A percentile compares a stretch with the other conserved stretches of the same genome.
Conservation (phyloP, 2,888 invertebrate species). For the Thyatira batis region DNA sequence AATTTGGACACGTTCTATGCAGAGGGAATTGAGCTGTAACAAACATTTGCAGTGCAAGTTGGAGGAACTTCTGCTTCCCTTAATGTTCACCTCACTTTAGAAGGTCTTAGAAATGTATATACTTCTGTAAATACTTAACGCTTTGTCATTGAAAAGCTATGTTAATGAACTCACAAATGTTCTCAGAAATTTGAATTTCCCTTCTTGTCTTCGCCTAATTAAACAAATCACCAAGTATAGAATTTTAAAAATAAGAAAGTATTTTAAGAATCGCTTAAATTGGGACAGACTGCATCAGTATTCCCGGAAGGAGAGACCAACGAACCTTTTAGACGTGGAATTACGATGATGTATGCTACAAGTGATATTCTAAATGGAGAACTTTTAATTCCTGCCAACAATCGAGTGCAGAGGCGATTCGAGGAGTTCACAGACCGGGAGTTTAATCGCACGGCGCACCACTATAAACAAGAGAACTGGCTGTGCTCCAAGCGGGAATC, state of each 20-base stretch:
- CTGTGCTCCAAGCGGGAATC: conserved; percentile 47
- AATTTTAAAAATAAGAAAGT: not conserved
- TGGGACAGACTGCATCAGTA: not conserved
- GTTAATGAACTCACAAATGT: too few relatives aligned
- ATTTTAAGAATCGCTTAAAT: not conserved
- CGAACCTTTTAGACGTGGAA: conserved; percentile 31
- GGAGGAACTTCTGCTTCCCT: not conserved
- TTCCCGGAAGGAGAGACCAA: conserved; percentile 27
- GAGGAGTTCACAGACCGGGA: conserved; percentile 47
- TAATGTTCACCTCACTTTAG: not conserved
- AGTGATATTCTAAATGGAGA: conserved; percentile 36
- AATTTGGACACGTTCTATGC: not conserved
- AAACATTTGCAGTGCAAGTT: not conserved
- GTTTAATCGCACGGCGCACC: conserved; percentile 28
- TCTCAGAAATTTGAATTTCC: too few relatives aligned
- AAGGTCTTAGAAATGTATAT: not conserved
- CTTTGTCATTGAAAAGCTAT: not conserved
- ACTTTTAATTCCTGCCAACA: conserved; percentile 41
- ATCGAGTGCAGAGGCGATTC: conserved; percentile 15
- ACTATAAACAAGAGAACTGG: conserved; percentile 45
- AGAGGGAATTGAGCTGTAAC: not conserved
- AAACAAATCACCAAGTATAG: too few relatives aligned
- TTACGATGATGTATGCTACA: conserved; percentile 24
- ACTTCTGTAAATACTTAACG: not conserved
- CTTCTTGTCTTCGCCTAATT: too few relatives aligned